A percentile compares a stretch with the other conserved stretches of the same genome.
Evolutionary conservation across 2,797 vertebrate genomes (phyloP).

Genomic region (Sebastes steindachneri): DNA sequence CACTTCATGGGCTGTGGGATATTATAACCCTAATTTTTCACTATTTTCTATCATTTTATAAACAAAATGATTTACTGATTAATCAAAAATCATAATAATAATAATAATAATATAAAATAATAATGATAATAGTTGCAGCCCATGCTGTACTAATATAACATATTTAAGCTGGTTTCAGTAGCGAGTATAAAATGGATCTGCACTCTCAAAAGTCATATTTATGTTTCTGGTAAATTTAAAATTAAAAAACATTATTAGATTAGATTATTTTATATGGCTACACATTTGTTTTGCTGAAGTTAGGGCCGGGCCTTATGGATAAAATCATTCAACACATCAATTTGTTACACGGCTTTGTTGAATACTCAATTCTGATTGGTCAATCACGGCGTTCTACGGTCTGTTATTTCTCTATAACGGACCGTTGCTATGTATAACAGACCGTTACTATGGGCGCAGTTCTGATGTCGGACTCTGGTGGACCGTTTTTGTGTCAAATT

Average conservation of each 20-base stretch:
- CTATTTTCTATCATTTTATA: background rate
- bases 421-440: too few species aligned
- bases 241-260: background rate
- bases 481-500: too few species aligned
- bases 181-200: background rate
- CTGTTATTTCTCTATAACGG: too few species aligned
- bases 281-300: background rate
- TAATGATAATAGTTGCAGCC: background rate
- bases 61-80: background rate
- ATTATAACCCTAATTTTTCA: background rate
- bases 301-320: background rate
- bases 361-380: too few species aligned
- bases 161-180: background rate
- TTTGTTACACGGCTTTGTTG: background rate
- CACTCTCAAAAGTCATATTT: background rate
- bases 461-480: too few species aligned
- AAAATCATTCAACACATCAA: background rate
- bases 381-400: too few species aligned
- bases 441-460: too few species aligned
- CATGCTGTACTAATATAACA: background rate
- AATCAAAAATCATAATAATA: background rate
- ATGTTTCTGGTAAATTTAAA: background rate
- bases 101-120: background rate
- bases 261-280: background rate
- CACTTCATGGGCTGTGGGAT: background rate